phyloP scores from a whole-genome alignment of 2,113 vertebrate genomes.

The Opisthocomus hoazin region DNA sequence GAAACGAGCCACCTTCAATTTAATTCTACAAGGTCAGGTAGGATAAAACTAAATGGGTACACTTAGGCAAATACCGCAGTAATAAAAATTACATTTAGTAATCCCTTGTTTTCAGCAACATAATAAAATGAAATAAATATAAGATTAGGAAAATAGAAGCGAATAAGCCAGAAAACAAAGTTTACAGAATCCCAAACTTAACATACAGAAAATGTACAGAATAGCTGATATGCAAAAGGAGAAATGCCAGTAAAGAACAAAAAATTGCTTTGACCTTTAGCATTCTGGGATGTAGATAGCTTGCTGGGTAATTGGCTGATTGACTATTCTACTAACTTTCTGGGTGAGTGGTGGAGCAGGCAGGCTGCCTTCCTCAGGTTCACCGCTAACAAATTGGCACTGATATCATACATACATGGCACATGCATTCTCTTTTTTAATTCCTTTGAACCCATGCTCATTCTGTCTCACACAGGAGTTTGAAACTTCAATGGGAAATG shows the following conservation, averaged over 20 bases:
- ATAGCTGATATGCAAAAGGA: not conserved
- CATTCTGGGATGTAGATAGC: not conserved
- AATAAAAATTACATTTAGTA: not conserved
- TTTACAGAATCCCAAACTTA: not conserved
- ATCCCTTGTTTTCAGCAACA: not conserved
- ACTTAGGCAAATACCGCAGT: not conserved
- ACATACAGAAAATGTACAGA: not conserved
- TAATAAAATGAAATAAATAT: not conserved
- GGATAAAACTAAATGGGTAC: not conserved
- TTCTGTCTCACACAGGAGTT: not conserved
- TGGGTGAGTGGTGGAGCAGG: not conserved
- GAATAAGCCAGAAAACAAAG: not conserved
- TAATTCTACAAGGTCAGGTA: not conserved
- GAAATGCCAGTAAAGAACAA: not conserved
- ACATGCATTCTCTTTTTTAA: not conserved
- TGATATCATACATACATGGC: not conserved
- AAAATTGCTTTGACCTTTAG: not conserved
- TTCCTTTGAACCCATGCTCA: not conserved
- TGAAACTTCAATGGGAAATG: not conserved
- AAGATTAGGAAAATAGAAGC: not conserved
- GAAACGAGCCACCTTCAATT: not conserved
- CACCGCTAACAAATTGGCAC: not conserved
- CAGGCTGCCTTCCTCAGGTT: conserved; percentile 6
- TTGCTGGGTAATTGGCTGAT: conserved; percentile 1
- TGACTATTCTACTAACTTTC: not conserved